A percentile compares a stretch with the other conserved stretches of the same genome.
Evolutionary conservation across 1,140 invertebrate species (phyloP).

Genomic region (Achroia grisella): DNA sequence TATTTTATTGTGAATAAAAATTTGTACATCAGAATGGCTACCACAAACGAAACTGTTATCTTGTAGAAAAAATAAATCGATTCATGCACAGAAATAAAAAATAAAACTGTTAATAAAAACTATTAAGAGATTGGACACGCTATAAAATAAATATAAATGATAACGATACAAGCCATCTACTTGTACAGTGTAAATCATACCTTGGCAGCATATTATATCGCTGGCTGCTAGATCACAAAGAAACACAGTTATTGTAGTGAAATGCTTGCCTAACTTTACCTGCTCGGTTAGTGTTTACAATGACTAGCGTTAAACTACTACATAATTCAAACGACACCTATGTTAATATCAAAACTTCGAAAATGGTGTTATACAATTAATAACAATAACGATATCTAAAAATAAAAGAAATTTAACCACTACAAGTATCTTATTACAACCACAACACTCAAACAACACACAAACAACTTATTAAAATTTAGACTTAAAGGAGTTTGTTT

Average conservation of each 20-base stretch:
- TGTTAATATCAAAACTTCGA: too few relatives aligned
- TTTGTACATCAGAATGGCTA: too few relatives aligned
- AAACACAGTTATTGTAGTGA: slow-evolving; percentile 31
- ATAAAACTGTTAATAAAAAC: slow-evolving; percentile 6
- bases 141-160: slow-evolving; percentile 11
- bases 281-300: not conserved
- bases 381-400: too few relatives aligned
- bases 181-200: slow-evolving; percentile 46
- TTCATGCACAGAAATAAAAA: slow-evolving; percentile 1
- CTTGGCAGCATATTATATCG: slow-evolving; percentile 73
- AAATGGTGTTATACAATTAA: too few relatives aligned
- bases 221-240: slow-evolving; percentile 67
- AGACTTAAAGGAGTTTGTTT: too few relatives aligned
- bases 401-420: too few relatives aligned
- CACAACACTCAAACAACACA: too few relatives aligned
- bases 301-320: not conserved
- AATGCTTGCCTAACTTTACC: not conserved
- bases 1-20: too few relatives aligned
- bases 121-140: slow-evolving; percentile 7
- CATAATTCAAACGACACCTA: not conserved
- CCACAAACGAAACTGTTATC: too few relatives aligned
- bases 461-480: too few relatives aligned
- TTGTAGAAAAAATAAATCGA: slow-evolving; percentile 1
- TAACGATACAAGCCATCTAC: slow-evolving; percentile 9
- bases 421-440: too few relatives aligned